Evolutionary conservation across 2,888 invertebrate genomes (phyloP).

Genomic region (Rhamphomyia laevipes): DNA sequence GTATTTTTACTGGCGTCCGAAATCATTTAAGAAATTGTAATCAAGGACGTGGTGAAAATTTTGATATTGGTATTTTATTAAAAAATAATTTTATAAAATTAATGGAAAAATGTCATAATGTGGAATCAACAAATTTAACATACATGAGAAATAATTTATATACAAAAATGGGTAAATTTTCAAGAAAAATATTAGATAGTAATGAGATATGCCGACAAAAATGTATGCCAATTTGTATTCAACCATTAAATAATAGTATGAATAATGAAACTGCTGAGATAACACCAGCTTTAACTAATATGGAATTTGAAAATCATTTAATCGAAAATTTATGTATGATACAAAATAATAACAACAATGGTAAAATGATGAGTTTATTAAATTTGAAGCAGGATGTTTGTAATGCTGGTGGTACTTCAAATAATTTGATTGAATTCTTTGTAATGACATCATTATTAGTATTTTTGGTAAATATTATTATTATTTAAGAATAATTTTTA

Average conservation of each 20-base stretch:
- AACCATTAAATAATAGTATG: background rate
- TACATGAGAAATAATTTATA: background rate
- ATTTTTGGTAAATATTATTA: no score
- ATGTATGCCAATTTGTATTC: background rate
- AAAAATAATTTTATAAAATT: background rate
- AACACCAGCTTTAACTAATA: background rate
- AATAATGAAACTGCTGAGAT: background rate
- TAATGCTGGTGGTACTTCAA: no score
- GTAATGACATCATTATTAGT: no score
- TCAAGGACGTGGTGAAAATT: background rate
- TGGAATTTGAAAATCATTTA: background rate
- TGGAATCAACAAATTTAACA: background rate
- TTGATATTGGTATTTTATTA: background rate
- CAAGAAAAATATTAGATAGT: background rate
- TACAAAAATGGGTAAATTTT: background rate
- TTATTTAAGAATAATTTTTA: no score
- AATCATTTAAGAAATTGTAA: background rate
- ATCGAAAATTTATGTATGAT: background rate
- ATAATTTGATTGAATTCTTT: no score
- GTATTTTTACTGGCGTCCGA: background rate
- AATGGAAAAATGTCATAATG: background rate
- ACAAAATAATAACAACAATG: background rate
- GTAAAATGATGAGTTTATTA: background rate
- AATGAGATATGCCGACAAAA: background rate
- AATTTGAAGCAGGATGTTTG: background rate